Conservation (phyloP, 1,140 invertebrate species). For the Hypothenemus hampei region DNA sequence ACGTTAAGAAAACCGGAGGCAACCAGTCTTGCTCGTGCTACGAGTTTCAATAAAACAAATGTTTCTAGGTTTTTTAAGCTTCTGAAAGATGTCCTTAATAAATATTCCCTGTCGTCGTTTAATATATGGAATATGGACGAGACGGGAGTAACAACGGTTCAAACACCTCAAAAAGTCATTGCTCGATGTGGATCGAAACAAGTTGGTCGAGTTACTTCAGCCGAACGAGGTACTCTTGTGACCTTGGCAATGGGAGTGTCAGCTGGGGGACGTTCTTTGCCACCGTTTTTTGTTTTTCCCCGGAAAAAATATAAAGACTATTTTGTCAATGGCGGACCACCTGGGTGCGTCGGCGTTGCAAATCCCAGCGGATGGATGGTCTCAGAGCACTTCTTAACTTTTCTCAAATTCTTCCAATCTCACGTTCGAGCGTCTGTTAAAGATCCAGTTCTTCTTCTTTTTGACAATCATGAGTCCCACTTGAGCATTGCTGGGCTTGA, state of each 20-base stretch:
- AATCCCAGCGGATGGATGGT: constrained; percentile 14
- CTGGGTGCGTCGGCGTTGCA: background rate
- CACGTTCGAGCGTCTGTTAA: constrained; percentile 38
- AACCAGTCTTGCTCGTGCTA: background rate
- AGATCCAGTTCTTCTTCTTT: constrained; percentile 41
- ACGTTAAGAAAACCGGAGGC: background rate
- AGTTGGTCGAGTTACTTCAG: background rate
- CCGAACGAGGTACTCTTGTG: background rate
- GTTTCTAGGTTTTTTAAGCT: background rate
- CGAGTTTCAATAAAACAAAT: background rate
- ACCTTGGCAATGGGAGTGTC: background rate
- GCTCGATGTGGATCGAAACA: background rate
- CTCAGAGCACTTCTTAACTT: constrained; percentile 42
- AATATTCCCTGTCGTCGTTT: background rate
- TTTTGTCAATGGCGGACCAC: background rate
- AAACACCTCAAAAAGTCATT: background rate
- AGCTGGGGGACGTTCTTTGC: background rate
- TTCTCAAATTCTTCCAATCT: constrained; percentile 43
- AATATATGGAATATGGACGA: constrained; percentile 15
- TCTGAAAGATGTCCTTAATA: background rate
- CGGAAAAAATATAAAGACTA: background rate
- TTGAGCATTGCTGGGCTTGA: constrained; percentile 25
- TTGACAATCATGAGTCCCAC: constrained; percentile 47
- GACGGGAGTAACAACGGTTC: constrained; percentile 10
- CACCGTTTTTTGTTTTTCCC: background rate